Conservation (phyloP, 2,888 invertebrate species). For the Ichneumoninae sp. region DNA sequence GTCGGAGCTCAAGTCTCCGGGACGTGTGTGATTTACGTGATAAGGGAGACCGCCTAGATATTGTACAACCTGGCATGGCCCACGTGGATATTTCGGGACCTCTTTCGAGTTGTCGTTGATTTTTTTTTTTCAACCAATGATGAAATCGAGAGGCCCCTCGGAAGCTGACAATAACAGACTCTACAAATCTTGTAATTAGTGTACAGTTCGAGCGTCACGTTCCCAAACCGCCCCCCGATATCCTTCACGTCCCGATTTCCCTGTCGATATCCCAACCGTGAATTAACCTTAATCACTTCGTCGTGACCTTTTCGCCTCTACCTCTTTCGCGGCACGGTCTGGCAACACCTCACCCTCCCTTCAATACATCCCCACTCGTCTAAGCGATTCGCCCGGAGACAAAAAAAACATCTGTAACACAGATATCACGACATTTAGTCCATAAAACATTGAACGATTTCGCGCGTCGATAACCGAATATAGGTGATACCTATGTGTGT, state of each 20-base stretch:
- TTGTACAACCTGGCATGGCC: slow-evolving; percentile 5
- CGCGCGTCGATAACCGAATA: slow-evolving; percentile 47
- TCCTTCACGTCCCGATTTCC: slow-evolving; percentile 13
- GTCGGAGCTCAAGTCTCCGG: slow-evolving; percentile 82
- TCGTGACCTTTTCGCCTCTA: slow-evolving; percentile 50
- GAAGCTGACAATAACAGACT: slow-evolving; percentile 76
- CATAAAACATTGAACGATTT: slow-evolving; percentile 48
- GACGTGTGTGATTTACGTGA: slow-evolving; percentile 81
- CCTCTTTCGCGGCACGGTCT: slow-evolving; percentile 62
- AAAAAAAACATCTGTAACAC: slow-evolving; percentile 36
- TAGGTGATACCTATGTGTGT: slow-evolving; percentile 57
- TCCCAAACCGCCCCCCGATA: slow-evolving; percentile 48
- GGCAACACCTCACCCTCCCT: slow-evolving; percentile 13
- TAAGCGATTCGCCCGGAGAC: slow-evolving; percentile 13
- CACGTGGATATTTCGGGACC: slow-evolving; percentile 23
- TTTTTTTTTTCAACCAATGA: not conserved
- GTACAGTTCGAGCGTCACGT: slow-evolving; percentile 77
- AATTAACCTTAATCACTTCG: slow-evolving; percentile 19
- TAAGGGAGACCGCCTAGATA: slow-evolving; percentile 41
- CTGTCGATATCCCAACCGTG: slow-evolving; percentile 55
- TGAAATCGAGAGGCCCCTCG: slow-evolving; percentile 56
- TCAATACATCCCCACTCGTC: slow-evolving; percentile 23
- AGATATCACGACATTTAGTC: slow-evolving; percentile 57
- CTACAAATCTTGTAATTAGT: slow-evolving; percentile 82
- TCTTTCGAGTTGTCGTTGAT: not conserved